Evolutionary conservation across 1,140 invertebrate genomes (phyloP).

Genomic region (Ctenoplectra terminalis): DNA sequence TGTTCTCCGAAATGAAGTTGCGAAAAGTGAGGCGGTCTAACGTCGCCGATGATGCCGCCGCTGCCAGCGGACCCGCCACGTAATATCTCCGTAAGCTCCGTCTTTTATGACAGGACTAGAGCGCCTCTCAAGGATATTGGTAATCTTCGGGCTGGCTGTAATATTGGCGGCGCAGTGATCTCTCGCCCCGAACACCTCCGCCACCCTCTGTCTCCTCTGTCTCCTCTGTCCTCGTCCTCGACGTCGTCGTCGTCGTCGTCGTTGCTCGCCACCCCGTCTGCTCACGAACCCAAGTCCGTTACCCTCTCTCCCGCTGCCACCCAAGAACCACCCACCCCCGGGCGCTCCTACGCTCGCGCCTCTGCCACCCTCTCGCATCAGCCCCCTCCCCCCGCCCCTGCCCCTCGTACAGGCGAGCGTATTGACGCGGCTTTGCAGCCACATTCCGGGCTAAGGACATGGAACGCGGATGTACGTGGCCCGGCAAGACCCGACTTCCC

Average conservation of each 20-base stretch:
- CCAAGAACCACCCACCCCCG: constrained; percentile 48
- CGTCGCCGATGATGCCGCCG: constrained; percentile 44
- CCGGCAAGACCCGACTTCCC: background rate
- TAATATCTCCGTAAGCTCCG: constrained; percentile 82
- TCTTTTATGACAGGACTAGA: constrained; percentile 82
- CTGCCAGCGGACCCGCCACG: constrained; percentile 61
- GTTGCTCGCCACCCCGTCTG: constrained; percentile 40
- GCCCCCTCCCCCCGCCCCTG: constrained; percentile 38
- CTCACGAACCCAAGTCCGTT: constrained; percentile 36
- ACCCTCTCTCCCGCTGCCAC: constrained; percentile 8
- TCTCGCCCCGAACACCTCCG: constrained; percentile 75
- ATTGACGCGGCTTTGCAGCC: constrained; percentile 76
- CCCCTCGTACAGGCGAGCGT: constrained; percentile 66
- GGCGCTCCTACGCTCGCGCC: constrained; percentile 49
- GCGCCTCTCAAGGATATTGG: constrained; percentile 83
- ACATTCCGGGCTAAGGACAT: constrained; percentile 73
- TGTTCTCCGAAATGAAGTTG: constrained; percentile 79
- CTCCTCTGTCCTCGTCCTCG: constrained; percentile 14
- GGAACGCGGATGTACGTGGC: constrained; percentile 53
- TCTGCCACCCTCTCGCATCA: constrained; percentile 40
- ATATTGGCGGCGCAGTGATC: constrained; percentile 82
- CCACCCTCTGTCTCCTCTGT: constrained; percentile 40
- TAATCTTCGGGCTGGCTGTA: constrained; percentile 81
- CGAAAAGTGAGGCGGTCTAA: constrained; percentile 74
- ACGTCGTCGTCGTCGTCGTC: constrained; percentile 10